These are phyloP conservation scores for Tachina lurida DNA, from an alignment of 2,888 invertebrate genomes.

Conservation along the genomic window DNA sequence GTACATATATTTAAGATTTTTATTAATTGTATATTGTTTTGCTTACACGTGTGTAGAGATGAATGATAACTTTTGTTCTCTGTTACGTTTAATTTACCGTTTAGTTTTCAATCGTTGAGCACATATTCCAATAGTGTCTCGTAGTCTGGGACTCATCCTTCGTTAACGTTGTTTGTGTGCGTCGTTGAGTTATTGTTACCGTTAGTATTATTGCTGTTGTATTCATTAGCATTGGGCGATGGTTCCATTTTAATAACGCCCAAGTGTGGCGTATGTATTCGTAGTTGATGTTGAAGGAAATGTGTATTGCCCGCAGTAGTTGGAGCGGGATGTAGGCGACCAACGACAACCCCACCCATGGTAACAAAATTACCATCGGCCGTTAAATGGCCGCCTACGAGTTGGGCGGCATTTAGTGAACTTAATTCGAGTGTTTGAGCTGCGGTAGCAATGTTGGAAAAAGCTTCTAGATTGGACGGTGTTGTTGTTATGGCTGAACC, in stretches of 20 bases:
- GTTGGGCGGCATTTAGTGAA: slow-evolving; percentile 75
- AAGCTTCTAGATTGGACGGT: slow-evolving; percentile 71
- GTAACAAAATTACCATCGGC: slow-evolving; percentile 80
- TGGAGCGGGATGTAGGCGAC: slow-evolving; percentile 76
- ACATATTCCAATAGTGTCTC: slow-evolving; percentile 78
- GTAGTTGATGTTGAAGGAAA: slow-evolving; percentile 71
- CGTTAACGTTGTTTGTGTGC: slow-evolving; percentile 71
- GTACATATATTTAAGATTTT: slow-evolving; percentile 1
- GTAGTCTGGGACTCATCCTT: slow-evolving; percentile 79
- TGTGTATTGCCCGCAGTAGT: slow-evolving; percentile 67
- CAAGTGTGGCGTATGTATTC: slow-evolving; percentile 76
- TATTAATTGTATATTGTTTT: background rate
- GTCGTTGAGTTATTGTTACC: slow-evolving; percentile 67
- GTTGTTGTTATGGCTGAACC: slow-evolving; percentile 66
- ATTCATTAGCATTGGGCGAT: slow-evolving; percentile 70
- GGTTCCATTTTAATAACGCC: slow-evolving; percentile 80
- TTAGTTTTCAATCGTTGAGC: slow-evolving; percentile 76
- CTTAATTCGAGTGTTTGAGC: slow-evolving; percentile 72
- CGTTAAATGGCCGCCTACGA: slow-evolving; percentile 79
- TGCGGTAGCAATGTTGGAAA: slow-evolving; percentile 70
- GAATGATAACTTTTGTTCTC: slow-evolving; percentile 11
- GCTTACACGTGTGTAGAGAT: slow-evolving; percentile 26
- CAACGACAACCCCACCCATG: slow-evolving; percentile 81
- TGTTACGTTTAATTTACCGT: slow-evolving; percentile 46
- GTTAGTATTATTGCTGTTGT: slow-evolving; percentile 57